phyloP scores from a whole-genome alignment of 2,888 invertebrate genomes.

The Platycnemis pennipes region DNA sequence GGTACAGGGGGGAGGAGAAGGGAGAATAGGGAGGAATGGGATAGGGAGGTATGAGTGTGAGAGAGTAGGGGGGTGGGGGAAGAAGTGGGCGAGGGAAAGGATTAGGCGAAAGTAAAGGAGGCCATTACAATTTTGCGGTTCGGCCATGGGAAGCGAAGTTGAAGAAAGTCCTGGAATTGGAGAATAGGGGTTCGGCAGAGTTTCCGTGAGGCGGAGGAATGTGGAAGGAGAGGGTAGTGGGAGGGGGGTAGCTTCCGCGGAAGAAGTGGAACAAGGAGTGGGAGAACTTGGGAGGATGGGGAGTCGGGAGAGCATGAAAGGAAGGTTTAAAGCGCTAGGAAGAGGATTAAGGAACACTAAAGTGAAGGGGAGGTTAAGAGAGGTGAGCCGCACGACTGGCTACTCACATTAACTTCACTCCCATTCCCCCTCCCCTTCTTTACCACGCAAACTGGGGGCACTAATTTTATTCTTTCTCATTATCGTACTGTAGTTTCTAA shows the following conservation, averaged over 20 bases:
- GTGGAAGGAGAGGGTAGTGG: neutral
- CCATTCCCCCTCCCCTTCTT: neutral
- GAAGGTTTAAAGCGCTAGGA: conserved; percentile 21
- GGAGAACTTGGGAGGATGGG: neutral
- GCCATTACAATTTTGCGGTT: conserved; percentile 36
- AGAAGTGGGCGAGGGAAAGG: neutral
- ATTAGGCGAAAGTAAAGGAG: conserved; percentile 17
- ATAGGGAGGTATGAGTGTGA: neutral
- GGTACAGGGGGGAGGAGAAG: neutral
- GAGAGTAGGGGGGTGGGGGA: too few relatives aligned
- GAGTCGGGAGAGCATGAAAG: conserved; percentile 23
- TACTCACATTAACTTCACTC: neutral
- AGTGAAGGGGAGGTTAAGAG: conserved; percentile 31
- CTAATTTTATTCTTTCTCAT: conserved; percentile 24
- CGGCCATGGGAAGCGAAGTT: conserved; percentile 39
- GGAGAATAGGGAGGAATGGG: neutral
- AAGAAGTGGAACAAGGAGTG: neutral
- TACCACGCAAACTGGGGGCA: neutral
- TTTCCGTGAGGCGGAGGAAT: conserved; percentile 16
- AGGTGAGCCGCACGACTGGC: conserved; percentile 28
- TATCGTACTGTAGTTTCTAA: neutral
- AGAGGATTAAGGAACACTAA: conserved; percentile 28
- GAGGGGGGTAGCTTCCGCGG: neutral
- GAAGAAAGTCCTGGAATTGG: conserved; percentile 28
- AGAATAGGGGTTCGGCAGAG: neutral